Evolutionary conservation across 2,888 invertebrate genomes (phyloP), one percentile per base, ranked within the genome.

Genomic region (Meloe dianella): DNA sequence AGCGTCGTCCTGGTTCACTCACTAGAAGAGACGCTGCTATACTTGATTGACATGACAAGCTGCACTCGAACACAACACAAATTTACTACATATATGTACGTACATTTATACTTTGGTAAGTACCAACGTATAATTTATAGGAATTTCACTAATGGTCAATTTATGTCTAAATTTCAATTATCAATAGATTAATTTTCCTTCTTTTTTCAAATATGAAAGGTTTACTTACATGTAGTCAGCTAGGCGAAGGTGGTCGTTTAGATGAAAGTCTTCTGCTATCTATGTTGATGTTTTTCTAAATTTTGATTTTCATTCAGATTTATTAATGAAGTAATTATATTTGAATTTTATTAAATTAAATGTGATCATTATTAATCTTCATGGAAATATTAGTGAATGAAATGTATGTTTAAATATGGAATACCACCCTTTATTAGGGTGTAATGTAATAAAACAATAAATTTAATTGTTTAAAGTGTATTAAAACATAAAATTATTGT

Each of bases 31-130:
- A 64, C 67, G 62, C 64, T 59, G 47, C 47, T 20, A 47, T 22
- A 35, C 29, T 51, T 64, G 80, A 80, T 79, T 80, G 80, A 79
- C 79, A 78, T 75, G 47, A 20, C 47, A 47, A 47, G 47, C 47
- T 47, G 47, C 47, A 47, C 47, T 47, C 47, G 47, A 20, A 47
- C 47, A 47, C 47, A 20, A 41, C 20, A 47, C 47, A 47, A 20
- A 47, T 47, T 4, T 47, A 20, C 20, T 20, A 47, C 41, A 41
- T 41, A n/a, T n/a, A n/a, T n/a, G n/a, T n/a, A n/a, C n/a, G n/a
- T n/a, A n/a, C 41, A n/a, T 14, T 6, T 12, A 35, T n/a, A 41
- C 41, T 41, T 12, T 12, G 17, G 17, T 2, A 12, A 17, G 2
- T n/a, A 41, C 1, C n/a, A 17, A 2, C 5, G 7, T 10, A 41